Percentiles rank a stretch among this genome's conserved stretches.
Conservation (phyloP, 2,113 vertebrate species). For the Boleophthalmus pectinirostris region DNA sequence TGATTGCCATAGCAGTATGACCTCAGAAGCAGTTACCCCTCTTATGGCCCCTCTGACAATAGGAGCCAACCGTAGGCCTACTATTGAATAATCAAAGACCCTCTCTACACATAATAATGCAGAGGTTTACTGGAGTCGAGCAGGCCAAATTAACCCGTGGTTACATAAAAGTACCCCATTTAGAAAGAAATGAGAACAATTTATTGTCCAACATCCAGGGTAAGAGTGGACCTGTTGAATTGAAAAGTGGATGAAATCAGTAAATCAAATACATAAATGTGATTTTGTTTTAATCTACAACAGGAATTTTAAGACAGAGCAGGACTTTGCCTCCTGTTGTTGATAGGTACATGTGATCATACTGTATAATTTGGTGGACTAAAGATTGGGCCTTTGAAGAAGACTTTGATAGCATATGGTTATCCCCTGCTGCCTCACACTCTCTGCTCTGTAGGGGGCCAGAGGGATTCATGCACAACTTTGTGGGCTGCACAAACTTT, state of each 20-base stretch:
- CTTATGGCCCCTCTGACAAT: conserved; percentile 69
- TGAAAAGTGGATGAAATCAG: conserved; percentile 4
- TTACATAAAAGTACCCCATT: conserved; percentile 61
- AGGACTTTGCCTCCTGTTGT: conserved; percentile 39
- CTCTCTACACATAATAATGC: conserved; percentile 70
- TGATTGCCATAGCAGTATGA: conserved; percentile 77
- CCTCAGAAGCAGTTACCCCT: conserved; percentile 67
- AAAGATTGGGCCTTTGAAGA: conserved; percentile 63
- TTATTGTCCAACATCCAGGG: conserved; percentile 66
- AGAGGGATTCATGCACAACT: conserved; percentile 63
- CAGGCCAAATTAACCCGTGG: conserved; percentile 74
- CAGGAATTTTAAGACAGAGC: conserved; percentile 17
- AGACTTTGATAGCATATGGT: conserved; percentile 71
- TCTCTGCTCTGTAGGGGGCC: conserved; percentile 63
- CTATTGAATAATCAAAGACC: conserved; percentile 68
- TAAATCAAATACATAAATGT: conserved; percentile 25
- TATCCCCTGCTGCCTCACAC: conserved; percentile 60
- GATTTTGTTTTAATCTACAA: conserved; percentile 12
- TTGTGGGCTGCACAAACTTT: conserved; percentile 70
- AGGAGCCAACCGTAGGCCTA: conserved; percentile 51
- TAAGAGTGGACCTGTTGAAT: conserved; percentile 41
- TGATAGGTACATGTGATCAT: conserved; percentile 64
- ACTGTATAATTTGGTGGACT: conserved; percentile 49
- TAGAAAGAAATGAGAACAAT: conserved; percentile 65
- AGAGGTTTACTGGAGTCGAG: conserved; percentile 70